Base-by-base conservation (phyloP, 2,888 invertebrate genomes). In the Blastobasis adustella region DNA sequence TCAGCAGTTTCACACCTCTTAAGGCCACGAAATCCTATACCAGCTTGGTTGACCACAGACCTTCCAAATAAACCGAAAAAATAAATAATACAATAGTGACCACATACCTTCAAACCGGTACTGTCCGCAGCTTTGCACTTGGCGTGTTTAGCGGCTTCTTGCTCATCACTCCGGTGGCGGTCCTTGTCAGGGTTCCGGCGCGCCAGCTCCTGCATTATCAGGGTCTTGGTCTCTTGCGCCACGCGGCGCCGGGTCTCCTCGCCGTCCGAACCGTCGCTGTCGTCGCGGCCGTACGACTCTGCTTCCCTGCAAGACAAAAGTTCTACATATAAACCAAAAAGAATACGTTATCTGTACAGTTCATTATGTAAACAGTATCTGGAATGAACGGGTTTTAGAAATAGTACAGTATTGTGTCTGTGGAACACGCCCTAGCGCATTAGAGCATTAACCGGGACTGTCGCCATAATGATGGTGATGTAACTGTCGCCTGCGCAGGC, bases 171-270 rank as follows among this genome's bases (percentile, higher is more conserved):
- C 42, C 57, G 59, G 50, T 66, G 59, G 50, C 67, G 72, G 39
- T 66, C 72, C 4, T 72, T 73, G 10, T 76, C 74, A 0, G 67
- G 71, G 52, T 77, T 67, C 48, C 96, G 90, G 50, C 94, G 80
- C 39, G 93, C 92, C 70, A 97, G 95, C 73, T 97, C 95, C 69
- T 94, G 90, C 61, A 92, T 82, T 52, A 97, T 95, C 10, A 96
- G 90, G 45, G 92, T 91, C 55, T 87, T 90, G 10, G 92, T 90
- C 66, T 94, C 92, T 64, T 91, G 89, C 63, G 91, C 90, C 40
- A 91, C 89, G 57, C 84, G 80, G 56, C 87, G 77, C 1, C 79
- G 71, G 45, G 53, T 69, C 46, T 80, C 66, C 52, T 83, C 83
- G 37, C 73, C 76, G 50, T 82, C 85, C 37, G 84, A 90, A 46